phyloP scores from a whole-genome alignment of 2,888 invertebrate species.

The Ichneumoninae sp. region DNA sequence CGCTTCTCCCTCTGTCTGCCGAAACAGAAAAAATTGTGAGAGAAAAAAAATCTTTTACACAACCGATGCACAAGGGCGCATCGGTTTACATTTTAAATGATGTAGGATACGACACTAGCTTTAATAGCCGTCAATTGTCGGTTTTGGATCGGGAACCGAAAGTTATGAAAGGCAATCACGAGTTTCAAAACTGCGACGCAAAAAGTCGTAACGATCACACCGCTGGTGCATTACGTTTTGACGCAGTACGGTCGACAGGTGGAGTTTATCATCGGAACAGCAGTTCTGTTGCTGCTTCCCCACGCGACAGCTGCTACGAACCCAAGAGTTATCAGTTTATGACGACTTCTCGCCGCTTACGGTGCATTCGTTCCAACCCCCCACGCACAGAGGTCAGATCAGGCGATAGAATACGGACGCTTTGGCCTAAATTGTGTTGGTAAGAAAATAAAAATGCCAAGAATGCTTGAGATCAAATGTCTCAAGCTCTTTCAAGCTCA shows the following conservation, averaged over 20 bases:
- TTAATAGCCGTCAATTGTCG: background rate
- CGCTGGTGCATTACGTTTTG: slow-evolving; percentile 66
- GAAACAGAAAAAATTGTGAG: slow-evolving; percentile 10
- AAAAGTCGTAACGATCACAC: slow-evolving; percentile 57
- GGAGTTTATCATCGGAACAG: slow-evolving; percentile 79
- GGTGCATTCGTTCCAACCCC: slow-evolving; percentile 19
- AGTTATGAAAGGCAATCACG: slow-evolving; percentile 73
- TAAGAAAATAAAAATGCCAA: background rate
- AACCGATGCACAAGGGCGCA: too few relatives aligned
- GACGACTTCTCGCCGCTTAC: slow-evolving; percentile 63
- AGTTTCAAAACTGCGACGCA: slow-evolving; percentile 70
- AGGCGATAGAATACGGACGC: background rate
- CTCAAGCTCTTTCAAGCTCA: background rate
- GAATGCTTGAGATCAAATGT: background rate
- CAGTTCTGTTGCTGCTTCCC: slow-evolving; percentile 51
- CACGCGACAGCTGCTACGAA: slow-evolving; percentile 69
- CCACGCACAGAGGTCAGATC: background rate
- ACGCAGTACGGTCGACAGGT: slow-evolving; percentile 74
- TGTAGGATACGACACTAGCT: background rate
- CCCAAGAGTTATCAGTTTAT: slow-evolving; percentile 71
- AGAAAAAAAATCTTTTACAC: slow-evolving; percentile 60
- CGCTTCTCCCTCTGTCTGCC: slow-evolving; percentile 36
- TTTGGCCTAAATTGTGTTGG: background rate
- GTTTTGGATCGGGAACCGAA: slow-evolving; percentile 63
- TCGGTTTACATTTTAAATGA: background rate